Conservation (phyloP, 2,888 invertebrate species). For the Andrena trimmerana region DNA sequence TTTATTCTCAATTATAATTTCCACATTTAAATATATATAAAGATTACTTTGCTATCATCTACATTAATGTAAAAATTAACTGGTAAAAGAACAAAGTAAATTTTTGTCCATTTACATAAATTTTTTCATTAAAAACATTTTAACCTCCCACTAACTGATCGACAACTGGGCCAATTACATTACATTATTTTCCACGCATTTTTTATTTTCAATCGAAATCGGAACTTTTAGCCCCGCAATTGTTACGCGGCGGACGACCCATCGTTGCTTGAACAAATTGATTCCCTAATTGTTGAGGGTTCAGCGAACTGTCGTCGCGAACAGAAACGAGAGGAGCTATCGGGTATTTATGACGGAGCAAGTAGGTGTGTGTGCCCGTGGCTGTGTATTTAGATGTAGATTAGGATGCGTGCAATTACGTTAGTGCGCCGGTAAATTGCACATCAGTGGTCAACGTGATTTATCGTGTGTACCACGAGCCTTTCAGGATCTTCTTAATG, state of each 20-base stretch:
- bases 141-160: no score
- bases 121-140: no score
- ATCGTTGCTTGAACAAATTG: not conserved
- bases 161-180: no score
- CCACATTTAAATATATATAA: no score
- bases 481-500: conserved; percentile 72
- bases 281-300: not conserved
- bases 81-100: no score
- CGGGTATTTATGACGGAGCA: conserved; percentile 45
- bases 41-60: no score
- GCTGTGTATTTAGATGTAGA: conserved; percentile 69
- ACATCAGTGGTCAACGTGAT: conserved; percentile 67
- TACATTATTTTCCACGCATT: no score
- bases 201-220: no score
- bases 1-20: no score
- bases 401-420: conserved; percentile 67
- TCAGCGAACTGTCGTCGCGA: conserved; percentile 29
- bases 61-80: no score
- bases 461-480: conserved; percentile 68
- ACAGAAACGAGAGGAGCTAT: conserved; percentile 16
- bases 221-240: not conserved
- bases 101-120: no score
- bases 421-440: conserved; percentile 59
- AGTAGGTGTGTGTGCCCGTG: conserved; percentile 35
- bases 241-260: not conserved